These are phyloP conservation scores for Ametastegia equiseti DNA, from an alignment of 2,888 invertebrate species.

Conservation along the genomic window DNA sequence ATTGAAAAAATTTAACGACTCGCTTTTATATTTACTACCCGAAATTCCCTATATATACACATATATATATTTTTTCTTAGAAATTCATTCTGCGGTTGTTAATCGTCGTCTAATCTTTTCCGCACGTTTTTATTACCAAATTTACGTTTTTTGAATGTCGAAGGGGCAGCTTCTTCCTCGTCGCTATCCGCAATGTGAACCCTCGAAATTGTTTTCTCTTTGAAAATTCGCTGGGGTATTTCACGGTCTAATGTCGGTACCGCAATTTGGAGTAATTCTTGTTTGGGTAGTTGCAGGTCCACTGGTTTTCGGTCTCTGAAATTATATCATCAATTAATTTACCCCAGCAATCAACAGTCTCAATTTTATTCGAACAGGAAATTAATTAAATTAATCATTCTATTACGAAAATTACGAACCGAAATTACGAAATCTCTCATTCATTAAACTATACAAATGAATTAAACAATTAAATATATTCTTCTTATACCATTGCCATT, in stretches of 20 bases:
- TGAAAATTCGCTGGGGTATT: slow-evolving; percentile 78
- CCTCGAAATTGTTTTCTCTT: slow-evolving; percentile 80
- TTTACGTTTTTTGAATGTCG: slow-evolving; percentile 85
- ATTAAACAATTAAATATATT: too few species aligned
- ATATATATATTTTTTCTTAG: background rate
- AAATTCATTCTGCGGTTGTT: slow-evolving; percentile 53
- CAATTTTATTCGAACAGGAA: too few species aligned
- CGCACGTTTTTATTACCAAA: slow-evolving; percentile 82
- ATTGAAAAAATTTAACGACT: slow-evolving; percentile 26
- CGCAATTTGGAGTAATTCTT: slow-evolving; percentile 67
- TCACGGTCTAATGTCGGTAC: slow-evolving; percentile 75
- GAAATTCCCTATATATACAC: background rate
- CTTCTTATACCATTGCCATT: too few species aligned
- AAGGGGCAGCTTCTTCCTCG: slow-evolving; percentile 69
- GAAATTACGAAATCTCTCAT: too few species aligned
- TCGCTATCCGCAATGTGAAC: slow-evolving; percentile 78
- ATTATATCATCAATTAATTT: slow-evolving; percentile 48
- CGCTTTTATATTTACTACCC: background rate
- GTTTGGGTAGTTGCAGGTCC: slow-evolving; percentile 85
- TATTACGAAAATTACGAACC: too few species aligned
- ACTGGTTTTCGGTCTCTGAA: slow-evolving; percentile 78
- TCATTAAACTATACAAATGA: too few species aligned
- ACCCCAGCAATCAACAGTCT: slow-evolving; percentile 43
- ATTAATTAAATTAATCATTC: slow-evolving; percentile 50
- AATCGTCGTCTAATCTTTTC: slow-evolving; percentile 82